Percentiles rank a stretch among this genome's conserved stretches.
phyloP scores from a whole-genome alignment of 2,797 vertebrate species.

The Sarcoramphus papa region DNA sequence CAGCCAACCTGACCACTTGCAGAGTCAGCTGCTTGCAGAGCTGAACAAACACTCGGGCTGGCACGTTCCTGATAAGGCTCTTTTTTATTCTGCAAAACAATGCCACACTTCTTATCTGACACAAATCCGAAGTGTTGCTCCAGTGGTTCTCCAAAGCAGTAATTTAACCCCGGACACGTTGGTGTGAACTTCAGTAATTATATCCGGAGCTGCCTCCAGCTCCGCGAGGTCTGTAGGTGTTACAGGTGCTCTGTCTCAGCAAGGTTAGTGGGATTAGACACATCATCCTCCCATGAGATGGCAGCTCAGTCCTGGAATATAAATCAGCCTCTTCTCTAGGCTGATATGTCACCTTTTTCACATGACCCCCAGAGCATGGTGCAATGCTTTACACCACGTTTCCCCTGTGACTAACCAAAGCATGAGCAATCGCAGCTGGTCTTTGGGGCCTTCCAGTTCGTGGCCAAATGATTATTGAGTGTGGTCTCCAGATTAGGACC shows the following conservation, averaged over 20 bases:
- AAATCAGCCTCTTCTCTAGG: background rate
- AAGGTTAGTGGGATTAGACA: background rate
- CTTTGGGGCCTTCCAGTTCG: background rate
- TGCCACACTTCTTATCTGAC: slow-evolving; percentile 26
- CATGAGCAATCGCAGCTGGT: background rate
- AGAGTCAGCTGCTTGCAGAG: background rate
- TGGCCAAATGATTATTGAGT: background rate
- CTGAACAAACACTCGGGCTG: background rate
- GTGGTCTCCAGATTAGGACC: background rate
- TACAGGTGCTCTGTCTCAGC: slow-evolving; percentile 16
- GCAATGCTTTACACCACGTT: background rate
- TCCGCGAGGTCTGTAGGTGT: background rate
- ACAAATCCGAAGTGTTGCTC: background rate
- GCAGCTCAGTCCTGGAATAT: background rate
- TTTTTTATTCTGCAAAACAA: slow-evolving; percentile 12
- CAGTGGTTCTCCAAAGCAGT: background rate
- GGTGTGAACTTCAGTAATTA: background rate
- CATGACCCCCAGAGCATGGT: background rate
- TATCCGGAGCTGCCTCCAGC: background rate
- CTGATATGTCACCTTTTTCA: background rate
- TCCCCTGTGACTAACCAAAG: background rate
- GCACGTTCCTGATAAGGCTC: background rate
- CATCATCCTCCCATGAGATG: background rate
- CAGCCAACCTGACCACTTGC: background rate
- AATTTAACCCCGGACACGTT: background rate